A percentile compares a stretch with the other conserved stretches of the same genome.
Evolutionary conservation across 2,797 vertebrate genomes (phyloP).

Genomic region (Sternotherus odoratus): DNA sequence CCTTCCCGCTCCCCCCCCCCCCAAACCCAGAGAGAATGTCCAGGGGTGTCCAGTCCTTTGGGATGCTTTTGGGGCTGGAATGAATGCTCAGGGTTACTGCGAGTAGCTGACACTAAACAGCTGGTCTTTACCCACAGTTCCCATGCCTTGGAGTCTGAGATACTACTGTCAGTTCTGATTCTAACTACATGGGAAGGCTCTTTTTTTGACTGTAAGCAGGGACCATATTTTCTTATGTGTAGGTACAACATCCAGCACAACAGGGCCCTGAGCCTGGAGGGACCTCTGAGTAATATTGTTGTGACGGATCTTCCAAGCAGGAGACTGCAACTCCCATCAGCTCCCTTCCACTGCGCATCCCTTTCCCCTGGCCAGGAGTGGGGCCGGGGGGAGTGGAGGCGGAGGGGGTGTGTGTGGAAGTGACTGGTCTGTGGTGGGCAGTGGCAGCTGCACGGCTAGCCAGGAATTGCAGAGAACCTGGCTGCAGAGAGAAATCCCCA

Average conservation of each 20-base stretch:
- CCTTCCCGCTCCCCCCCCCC: too few relatives aligned
- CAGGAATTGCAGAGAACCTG: too few relatives aligned
- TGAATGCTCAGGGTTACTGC: rapidly evolving
- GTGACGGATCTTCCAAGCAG: background rate
- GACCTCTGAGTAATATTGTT: too few relatives aligned
- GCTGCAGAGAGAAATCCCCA: too few relatives aligned
- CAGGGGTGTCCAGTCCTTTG: background rate
- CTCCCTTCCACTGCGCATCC: too few relatives aligned
- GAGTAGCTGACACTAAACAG: background rate
- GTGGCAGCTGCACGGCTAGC: too few relatives aligned
- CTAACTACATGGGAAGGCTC: background rate
- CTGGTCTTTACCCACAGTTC: rapidly evolving
- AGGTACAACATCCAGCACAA: background rate
- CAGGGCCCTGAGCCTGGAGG: background rate
- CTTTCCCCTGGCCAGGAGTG: too few relatives aligned
- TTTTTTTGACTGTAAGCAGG: background rate
- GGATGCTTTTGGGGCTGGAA: background rate
- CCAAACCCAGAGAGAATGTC: background rate
- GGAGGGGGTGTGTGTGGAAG: too few relatives aligned
- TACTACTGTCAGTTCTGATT: background rate
- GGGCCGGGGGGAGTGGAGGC: too few relatives aligned
- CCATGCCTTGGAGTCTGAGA: background rate
- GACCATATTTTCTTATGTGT: background rate
- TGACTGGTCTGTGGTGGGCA: background rate
- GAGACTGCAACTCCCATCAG: background rate